Base-by-base conservation (phyloP, 2,888 invertebrate species). In the Antheraea assamensis region DNA sequence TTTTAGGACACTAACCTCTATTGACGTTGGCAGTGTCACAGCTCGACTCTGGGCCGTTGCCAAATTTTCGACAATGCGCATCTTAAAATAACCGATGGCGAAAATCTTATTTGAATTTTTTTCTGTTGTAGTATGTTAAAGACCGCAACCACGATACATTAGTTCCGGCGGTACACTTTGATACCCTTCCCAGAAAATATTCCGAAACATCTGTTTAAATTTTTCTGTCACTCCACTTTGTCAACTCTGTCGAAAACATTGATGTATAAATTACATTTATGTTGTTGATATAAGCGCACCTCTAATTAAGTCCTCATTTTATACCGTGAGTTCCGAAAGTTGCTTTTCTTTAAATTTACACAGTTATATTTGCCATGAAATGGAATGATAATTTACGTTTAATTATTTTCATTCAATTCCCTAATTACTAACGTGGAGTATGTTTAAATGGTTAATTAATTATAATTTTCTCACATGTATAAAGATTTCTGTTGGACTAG, bases 21-120 rank as follows among this genome's bases (percentile, higher is more conserved):
- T 91, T 91, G 87, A 88, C 90, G 91, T 92, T 93, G 93, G 93
- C 93, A 89, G 89, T 92, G 91, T 91, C 92, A 89, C 90, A 87
- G 85, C 81, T 79, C 81, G 79, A 72, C 76, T 79, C 88, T 94
- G 93, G 94, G 90, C 81, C 77, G 74, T 75, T 92, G 94, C 94
- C 94, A 94, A 87, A 90, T 82, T 88, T 87, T 89, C 90, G 85
- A 93, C 93, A 94, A 93, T 94, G 90, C 89, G 86, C 79, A 80
- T 85, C 90, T 87, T 79, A 82, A 93, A 94, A 94, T 94, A 94
- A 87, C 86, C 76, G 78, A 82, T 79, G 80, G 83, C 85, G 85
- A 87, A 90, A 90, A 88, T 82, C 88, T 85, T 87, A 86, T 82
- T 87, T 83, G 83, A 85, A 84, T 83, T 88, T 90, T 90, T 87